phyloP scores from a whole-genome alignment of 2,797 vertebrate species.

The Sebastiscus tertius region DNA sequence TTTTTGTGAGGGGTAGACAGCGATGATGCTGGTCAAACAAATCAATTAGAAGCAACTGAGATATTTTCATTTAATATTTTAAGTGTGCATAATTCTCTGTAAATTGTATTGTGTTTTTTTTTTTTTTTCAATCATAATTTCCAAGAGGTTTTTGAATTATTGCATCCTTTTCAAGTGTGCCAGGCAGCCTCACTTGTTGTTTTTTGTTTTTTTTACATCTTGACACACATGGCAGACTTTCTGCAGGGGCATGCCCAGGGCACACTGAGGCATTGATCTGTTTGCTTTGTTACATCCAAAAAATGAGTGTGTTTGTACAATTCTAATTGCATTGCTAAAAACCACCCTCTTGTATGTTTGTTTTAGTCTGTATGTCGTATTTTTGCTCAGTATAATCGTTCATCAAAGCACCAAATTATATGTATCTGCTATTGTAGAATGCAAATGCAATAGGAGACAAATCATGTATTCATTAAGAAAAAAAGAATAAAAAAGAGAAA shows the following conservation, averaged over 20 bases:
- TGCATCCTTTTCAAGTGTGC: neutral
- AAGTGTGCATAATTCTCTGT: neutral
- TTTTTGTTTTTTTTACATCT: constrained; percentile 19
- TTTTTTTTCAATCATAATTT: neutral
- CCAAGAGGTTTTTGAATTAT: neutral
- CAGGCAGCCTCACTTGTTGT: neutral
- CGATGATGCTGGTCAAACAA: neutral
- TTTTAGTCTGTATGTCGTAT: neutral
- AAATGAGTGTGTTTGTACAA: neutral
- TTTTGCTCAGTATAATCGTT: neutral
- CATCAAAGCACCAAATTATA: neutral
- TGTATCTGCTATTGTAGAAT: neutral
- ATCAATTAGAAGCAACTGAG: neutral
- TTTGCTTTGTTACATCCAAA: constrained; percentile 21
- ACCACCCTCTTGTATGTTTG: neutral
- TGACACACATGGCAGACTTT: constrained; percentile 18
- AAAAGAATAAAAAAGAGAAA: neutral
- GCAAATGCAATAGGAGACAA: neutral
- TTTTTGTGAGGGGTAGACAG: neutral
- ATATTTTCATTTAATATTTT: neutral
- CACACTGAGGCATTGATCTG: neutral
- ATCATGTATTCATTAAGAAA: neutral
- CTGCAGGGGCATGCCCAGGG: constrained; percentile 26
- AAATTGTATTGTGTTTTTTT: neutral
- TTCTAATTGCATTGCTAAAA: neutral